These are phyloP conservation scores for Xiphophorus maculatus DNA, from an alignment of 2,113 vertebrate species.

Conservation along the genomic window DNA sequence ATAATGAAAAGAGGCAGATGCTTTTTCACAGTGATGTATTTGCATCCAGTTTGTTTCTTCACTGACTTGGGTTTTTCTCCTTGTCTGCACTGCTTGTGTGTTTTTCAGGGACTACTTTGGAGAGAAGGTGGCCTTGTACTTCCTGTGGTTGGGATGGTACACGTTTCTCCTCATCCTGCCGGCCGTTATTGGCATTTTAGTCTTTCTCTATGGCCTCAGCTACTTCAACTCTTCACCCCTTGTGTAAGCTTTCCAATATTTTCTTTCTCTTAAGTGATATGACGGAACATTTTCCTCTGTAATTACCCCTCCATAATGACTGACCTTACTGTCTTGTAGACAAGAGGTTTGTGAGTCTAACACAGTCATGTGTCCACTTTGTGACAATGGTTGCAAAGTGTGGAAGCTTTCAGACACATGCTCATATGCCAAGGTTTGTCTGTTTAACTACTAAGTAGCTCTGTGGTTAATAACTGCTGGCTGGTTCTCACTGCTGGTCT, in stretches of 20 bases:
- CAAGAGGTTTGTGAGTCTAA: constrained; percentile 89
- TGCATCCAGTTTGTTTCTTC: not conserved
- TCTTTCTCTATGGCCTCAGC: constrained; percentile 84
- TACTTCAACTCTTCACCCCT: constrained; percentile 86
- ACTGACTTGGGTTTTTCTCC: not conserved
- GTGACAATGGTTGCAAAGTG: constrained; percentile 83
- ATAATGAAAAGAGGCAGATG: no score
- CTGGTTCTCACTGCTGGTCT: not conserved
- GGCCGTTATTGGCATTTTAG: constrained; percentile 74
- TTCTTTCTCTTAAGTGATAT: constrained; percentile 53
- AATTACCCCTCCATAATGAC: constrained; percentile 29
- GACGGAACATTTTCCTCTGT: not conserved
- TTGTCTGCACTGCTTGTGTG: not conserved
- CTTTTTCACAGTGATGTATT: not conserved
- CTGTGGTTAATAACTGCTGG: not conserved
- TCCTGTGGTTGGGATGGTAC: constrained; percentile 95
- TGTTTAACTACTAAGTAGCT: not conserved
- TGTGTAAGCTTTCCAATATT: constrained; percentile 84
- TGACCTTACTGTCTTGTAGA: constrained; percentile 73
- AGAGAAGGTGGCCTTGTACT: constrained; percentile 94
- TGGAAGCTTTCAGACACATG: constrained; percentile 91
- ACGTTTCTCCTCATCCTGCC: constrained; percentile 86
- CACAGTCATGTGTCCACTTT: constrained; percentile 90
- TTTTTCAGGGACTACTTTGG: constrained; percentile 88
- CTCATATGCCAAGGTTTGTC: constrained; percentile 87